Base-by-base conservation (phyloP, 2,888 invertebrate genomes). In the Anthophora plumipes region DNA sequence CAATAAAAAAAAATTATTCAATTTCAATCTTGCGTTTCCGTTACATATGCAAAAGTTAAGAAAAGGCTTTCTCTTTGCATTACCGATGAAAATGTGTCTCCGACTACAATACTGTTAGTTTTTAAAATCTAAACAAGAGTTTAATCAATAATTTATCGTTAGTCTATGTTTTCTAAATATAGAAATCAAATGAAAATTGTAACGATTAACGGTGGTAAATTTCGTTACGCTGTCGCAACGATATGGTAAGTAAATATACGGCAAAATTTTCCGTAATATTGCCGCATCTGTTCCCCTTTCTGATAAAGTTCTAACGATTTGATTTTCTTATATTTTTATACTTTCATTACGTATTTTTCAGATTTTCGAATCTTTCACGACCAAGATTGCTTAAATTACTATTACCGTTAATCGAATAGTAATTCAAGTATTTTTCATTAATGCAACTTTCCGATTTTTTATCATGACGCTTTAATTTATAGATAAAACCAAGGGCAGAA, bases 401-500 rank as follows among this genome's bases (percentile, higher is more conserved):
- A n/a, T n/a, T n/a, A n/a, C n/a, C n/a, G n/a, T n/a, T n/a, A n/a
- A n/a, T n/a, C n/a, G n/a, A n/a, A n/a, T n/a, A n/a, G n/a, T n/a
- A n/a, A n/a, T n/a, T n/a, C n/a, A n/a, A n/a, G 12, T 22, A 52
- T 5, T 12, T 22, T 52, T 22, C 22, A 5, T 4, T 12, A 11
- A 52, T 22, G 0, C 22, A 1, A 60, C 14, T 1, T 22, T 9
- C 37, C 41, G 5, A 41, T 22, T 60, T 14, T 41, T 60, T 60
- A 48, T 50, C 1, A 3, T 41, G 41, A 54, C 22, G 20, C n/a
- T 11, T 74, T 61, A 25, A 57, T 46, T 79, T 79, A 8, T 70
- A 79, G 78, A 39, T 39, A 43, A 12, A 46, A 4, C 43, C 8
- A 1, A 43, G n/a, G 12, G 12, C 12, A 7, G 31, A 55, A 43